A percentile compares a stretch with the other conserved stretches of the same genome.
Evolutionary conservation across 2,113 vertebrate genomes (phyloP).

Genomic region (Ascaphus truei): DNA sequence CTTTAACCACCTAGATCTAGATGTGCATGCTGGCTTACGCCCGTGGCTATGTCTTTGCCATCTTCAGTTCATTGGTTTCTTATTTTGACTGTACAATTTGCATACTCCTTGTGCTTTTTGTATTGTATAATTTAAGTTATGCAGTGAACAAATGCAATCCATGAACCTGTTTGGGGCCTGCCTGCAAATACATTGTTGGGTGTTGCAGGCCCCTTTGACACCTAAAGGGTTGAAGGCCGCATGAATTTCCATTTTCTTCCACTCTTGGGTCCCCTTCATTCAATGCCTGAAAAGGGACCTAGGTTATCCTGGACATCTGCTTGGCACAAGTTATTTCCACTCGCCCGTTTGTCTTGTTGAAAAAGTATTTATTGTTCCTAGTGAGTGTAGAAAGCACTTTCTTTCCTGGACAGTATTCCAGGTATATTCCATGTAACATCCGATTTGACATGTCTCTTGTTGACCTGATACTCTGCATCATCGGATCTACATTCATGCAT

Average conservation of each 20-base stretch:
- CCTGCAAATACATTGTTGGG: no score
- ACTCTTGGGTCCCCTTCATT: slow-evolving; percentile 6
- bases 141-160: no score
- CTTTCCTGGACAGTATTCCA: slow-evolving; percentile 10
- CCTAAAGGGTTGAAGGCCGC: neutral
- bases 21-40: neutral
- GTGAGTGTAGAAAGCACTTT: neutral
- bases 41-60: neutral
- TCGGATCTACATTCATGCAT: neutral
- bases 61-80: neutral
- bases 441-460: slow-evolving; percentile 8
- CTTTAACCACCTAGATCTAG: neutral
- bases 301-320: neutral
- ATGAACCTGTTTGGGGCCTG: no score
- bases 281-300: slow-evolving; percentile 6
- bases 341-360: neutral
- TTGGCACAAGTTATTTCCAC: no score
- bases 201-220: neutral
- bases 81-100: no score
- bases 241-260: neutral
- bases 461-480: neutral
- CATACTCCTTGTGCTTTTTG: neutral
- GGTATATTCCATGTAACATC: neutral
- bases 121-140: no score
- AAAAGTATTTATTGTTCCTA: neutral